Conservation (phyloP, 2,888 invertebrate genomes). For the Holacanthella duospinosa region DNA sequence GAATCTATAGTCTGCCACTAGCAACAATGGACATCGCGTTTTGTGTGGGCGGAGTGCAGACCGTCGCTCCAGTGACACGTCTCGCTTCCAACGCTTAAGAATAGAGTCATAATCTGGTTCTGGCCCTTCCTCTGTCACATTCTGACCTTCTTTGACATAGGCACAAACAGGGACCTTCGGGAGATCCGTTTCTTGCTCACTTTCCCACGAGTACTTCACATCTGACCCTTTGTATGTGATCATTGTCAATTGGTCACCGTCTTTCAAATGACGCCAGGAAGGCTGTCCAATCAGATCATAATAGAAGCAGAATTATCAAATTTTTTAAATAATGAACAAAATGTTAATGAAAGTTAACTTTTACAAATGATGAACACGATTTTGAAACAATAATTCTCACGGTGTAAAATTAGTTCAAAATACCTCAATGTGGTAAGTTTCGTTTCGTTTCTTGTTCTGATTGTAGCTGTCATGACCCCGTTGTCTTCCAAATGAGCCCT, state of each 20-base stretch:
- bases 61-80: constrained; percentile 31
- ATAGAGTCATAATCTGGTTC: constrained; percentile 33
- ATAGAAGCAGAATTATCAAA: too few relatives aligned
- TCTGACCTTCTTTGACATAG: constrained; percentile 71
- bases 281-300: too few relatives aligned
- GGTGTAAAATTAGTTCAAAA: too few relatives aligned
- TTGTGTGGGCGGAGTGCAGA: constrained; percentile 52
- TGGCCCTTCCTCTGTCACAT: constrained; percentile 16
- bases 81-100: constrained; percentile 35
- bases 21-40: constrained; percentile 75
- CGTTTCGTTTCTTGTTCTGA: constrained; percentile 70
- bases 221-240: constrained; percentile 82
- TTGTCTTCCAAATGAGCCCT: constrained; percentile 71
- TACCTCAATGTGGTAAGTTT: constrained; percentile 84
- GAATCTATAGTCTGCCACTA: constrained; percentile 91
- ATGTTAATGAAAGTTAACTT: too few relatives aligned
- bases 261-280: constrained; percentile 79
- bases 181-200: constrained; percentile 40
- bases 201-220: constrained; percentile 69
- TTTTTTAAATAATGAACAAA: too few relatives aligned
- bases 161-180: constrained; percentile 39
- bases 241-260: constrained; percentile 70
- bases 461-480: constrained; percentile 77
- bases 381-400: too few relatives aligned
- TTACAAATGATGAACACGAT: too few relatives aligned